A percentile compares a stretch with the other conserved stretches of the same genome.
Conservation (phyloP, 92 coral and sea anemone genomes). For the Virgularia gustaviana region DNA sequence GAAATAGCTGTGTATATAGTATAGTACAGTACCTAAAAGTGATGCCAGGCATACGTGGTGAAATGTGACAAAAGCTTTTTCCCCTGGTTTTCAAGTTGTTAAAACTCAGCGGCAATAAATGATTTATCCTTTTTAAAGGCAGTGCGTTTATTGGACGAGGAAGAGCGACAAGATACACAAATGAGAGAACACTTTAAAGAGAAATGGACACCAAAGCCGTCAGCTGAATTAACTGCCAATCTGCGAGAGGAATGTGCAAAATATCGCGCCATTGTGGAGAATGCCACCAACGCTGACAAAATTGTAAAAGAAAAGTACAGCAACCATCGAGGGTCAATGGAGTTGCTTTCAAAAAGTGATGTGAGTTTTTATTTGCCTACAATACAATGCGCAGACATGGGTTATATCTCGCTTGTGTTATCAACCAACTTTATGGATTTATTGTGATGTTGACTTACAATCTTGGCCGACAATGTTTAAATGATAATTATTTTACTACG, state of each 20-base stretch:
- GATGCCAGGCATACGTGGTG: too few relatives aligned
- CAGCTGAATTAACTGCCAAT: slow-evolving; percentile 79
- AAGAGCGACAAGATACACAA: slow-evolving; percentile 92
- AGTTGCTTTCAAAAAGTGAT: slow-evolving; percentile 82
- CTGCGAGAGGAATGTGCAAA: slow-evolving; percentile 81
- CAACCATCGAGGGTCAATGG: slow-evolving; percentile 73
- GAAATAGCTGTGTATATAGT: neutral
- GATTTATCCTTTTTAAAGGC: slow-evolving; percentile 47
- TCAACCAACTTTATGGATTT: too few relatives aligned
- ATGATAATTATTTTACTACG: too few relatives aligned
- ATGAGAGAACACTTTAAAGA: slow-evolving; percentile 80
- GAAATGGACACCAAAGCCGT: slow-evolving; percentile 93
- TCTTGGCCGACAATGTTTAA: too few relatives aligned
- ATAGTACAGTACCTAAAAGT: too few relatives aligned
- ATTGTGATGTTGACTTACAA: too few relatives aligned
- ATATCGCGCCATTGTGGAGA: slow-evolving; percentile 78
- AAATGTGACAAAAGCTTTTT: neutral
- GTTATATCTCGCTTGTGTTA: too few relatives aligned
- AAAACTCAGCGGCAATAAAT: neutral
- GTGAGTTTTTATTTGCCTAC: too few relatives aligned
- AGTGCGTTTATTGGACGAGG: slow-evolving; percentile 82
- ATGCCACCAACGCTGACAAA: slow-evolving; percentile 85
- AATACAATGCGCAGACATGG: too few relatives aligned
- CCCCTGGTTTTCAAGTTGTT: neutral
- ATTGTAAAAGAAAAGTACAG: slow-evolving; percentile 90